Base-by-base conservation (phyloP, 2,888 invertebrate genomes). In the Petrophora chlorosata region DNA sequence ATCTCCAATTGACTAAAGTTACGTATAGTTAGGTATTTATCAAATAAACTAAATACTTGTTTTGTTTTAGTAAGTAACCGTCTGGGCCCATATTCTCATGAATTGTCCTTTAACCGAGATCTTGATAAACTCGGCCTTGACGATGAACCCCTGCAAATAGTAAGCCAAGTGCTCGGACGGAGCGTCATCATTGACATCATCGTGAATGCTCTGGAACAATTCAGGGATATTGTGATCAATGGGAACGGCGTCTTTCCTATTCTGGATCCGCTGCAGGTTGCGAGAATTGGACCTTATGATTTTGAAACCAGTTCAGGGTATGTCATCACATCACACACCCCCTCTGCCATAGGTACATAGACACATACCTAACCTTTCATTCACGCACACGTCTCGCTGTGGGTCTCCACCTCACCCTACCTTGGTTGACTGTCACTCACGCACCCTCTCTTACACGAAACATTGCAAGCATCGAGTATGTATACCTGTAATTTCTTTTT, bases 171-270 rank as follows among this genome's bases (percentile, higher is more conserved):
- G 10, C 10, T 46, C 15, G 58, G 50, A 5, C 73, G 76, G 12
- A 68, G 41, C 35, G 0, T 70, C 0, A 57, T 79, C 26, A 61
- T 59, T 8, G 63, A 65, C 1, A 29, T 56, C 3, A 72, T 80
- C 30, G 19, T 15, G 12, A 33, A 60, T 0, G 0, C 61, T 3
- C 35, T 82, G 9, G 75, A 83, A 28, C 42, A 46, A 3, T 70
- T 76, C 41, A 71, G 82, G 38, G 65, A 76, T 28, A 50, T 72
- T 2, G 59, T 82, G 2, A 61, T 79, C 36, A 65, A 78, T 40
- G 82, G 82, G n/a, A 78, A 69, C 34, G 80, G 73, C 2, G 49
- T 48, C 3, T 0, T 78, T 0, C 79, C 79, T 0, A 71, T 74
- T 0, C 49, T 82, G 8, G 82, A 81, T 46, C 79, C 79, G 0